Evolutionary conservation across 2,888 invertebrate species (phyloP), one percentile per base, ranked within the genome.

Genomic region (Chromoteleia sp.): DNA sequence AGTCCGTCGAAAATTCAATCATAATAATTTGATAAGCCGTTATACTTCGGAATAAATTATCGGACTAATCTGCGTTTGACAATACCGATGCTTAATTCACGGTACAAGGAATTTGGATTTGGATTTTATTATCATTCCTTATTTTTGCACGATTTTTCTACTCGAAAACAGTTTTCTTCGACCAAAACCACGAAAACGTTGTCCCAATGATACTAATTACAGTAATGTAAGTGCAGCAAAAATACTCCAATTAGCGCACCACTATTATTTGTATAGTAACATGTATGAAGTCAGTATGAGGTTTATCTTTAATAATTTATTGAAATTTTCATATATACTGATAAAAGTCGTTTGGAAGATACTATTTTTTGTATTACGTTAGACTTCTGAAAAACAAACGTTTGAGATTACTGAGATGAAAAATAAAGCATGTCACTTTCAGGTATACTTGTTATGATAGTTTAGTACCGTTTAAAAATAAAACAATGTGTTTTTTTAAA

Each of bases 31-130:
- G 33, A 65, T 36, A 65, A 50, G 39, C 45, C 8, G 45, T 17
- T 25, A 41, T 52, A 25, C 41, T 52, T 52, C 50, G 39, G 39
- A 48, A 52, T 39, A 65, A 14, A 65, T 65, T 65, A 65, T 65
- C 39, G n/a, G 14, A 17, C 10, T 63, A 29, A 36, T 50, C 29
- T 19, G 29, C 29, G 29, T 29, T 50, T 29, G 14, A 50, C 29
- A 50, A 25, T 25, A 12, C 12, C 30, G 3, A 0, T 5, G 14
- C 54, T 54, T 33, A 54, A 17, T 54, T 54, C 29, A 15, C 8
- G 17, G 2, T 25, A 3, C 5, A 48, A 25, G 5, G n/a, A 21
- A 25, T 21, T 25, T 48, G 5, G 48, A 48, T 21, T 50, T 43
- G 0, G 7, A 6, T 15, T 17, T 43, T 17, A 5, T 7, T 0